phyloP scores from a whole-genome alignment of 2,797 vertebrate species.

The Atherinosoma microstoma region DNA sequence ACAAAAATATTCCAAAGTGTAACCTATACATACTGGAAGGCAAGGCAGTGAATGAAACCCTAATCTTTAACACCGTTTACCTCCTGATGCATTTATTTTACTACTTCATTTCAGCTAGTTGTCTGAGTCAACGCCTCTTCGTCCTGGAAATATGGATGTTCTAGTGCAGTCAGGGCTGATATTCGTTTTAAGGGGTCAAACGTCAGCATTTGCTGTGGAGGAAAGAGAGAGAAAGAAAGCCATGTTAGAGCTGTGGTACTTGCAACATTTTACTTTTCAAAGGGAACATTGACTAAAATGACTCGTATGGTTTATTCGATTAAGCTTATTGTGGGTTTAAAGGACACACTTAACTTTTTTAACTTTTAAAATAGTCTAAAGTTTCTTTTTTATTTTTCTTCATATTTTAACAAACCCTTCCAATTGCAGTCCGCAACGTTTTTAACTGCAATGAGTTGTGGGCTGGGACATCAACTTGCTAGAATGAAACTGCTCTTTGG shows the following conservation, averaged over 20 bases:
- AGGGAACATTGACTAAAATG: background rate
- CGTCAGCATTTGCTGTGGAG: slow-evolving; percentile 88
- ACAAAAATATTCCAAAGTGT: slow-evolving; percentile 44
- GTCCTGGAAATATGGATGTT: slow-evolving; percentile 85
- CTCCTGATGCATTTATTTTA: slow-evolving; percentile 28
- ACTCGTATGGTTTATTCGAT: no score
- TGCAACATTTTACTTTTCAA: background rate
- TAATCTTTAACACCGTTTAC: slow-evolving; percentile 44
- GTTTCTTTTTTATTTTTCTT: no score
- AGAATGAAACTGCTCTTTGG: background rate
- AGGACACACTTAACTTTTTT: no score
- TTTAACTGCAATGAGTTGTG: background rate
- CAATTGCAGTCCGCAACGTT: background rate
- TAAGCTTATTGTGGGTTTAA: background rate
- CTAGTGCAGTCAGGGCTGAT: slow-evolving; percentile 88
- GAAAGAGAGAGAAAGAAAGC: slow-evolving; percentile 15
- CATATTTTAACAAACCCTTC: background rate
- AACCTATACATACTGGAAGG: slow-evolving; percentile 42
- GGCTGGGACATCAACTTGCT: background rate
- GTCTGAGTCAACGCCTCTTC: slow-evolving; percentile 64
- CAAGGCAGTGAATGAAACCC: slow-evolving; percentile 46
- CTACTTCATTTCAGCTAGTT: slow-evolving; percentile 57
- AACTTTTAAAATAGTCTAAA: no score
- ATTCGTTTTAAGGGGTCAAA: slow-evolving; percentile 89
- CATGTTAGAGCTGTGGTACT: slow-evolving; percentile 13